Evolutionary conservation across 2,797 vertebrate species (phyloP).

Genomic region (Danio kyathit): DNA sequence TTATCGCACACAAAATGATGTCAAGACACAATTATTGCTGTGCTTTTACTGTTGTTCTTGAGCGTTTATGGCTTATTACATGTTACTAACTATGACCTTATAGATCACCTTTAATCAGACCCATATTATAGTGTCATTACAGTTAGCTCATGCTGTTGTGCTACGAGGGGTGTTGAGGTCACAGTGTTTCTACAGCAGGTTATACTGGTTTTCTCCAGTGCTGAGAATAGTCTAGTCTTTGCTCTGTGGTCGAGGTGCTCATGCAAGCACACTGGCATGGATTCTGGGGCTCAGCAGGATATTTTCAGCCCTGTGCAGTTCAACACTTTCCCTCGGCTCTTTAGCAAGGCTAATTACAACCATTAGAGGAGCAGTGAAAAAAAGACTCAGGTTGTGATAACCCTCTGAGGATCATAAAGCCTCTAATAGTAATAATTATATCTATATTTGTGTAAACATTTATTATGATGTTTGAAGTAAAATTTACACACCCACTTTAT

Average conservation of each 20-base stretch:
- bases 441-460: neutral
- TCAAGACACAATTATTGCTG: neutral
- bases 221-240: slow-evolving; percentile 40
- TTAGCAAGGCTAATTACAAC: slow-evolving; percentile 42
- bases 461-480: neutral
- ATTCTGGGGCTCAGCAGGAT: slow-evolving; percentile 38
- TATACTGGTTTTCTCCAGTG: slow-evolving; percentile 1
- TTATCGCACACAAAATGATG: neutral
- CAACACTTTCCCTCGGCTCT: slow-evolving; percentile 26
- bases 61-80: neutral
- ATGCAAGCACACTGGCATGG: slow-evolving; percentile 28
- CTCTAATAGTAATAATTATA: slow-evolving; percentile 7
- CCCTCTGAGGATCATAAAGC: slow-evolving; percentile 15
- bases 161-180: slow-evolving; percentile 6
- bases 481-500: neutral
- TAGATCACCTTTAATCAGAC: neutral
- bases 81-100: neutral
- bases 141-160: slow-evolving; percentile 10
- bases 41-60: neutral
- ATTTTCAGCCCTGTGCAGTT: slow-evolving; percentile 33
- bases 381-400: slow-evolving; percentile 10
- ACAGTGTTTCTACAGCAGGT: slow-evolving; percentile 14
- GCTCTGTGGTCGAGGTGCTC: neutral
- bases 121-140: neutral
- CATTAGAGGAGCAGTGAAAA: slow-evolving; percentile 29